Conservation (phyloP, 1,140 invertebrate species). For the Adoxophyes honmai region DNA sequence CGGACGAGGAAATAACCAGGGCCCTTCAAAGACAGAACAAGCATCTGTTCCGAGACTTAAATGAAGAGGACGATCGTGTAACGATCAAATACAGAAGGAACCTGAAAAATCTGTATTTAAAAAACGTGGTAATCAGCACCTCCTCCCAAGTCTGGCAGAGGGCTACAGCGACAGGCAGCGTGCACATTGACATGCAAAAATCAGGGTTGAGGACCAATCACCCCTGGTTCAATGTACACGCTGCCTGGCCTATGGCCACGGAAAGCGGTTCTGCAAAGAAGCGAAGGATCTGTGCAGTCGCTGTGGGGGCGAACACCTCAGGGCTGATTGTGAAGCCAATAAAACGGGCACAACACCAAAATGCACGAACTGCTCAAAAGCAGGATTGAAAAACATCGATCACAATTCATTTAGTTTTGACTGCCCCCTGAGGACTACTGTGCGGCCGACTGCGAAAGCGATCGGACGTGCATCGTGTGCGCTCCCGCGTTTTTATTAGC, state of each 20-base stretch:
- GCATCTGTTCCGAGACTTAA: not conserved
- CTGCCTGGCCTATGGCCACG: not conserved
- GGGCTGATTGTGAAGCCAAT: not conserved
- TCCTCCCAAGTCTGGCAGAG: no score
- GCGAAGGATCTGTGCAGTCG: not conserved
- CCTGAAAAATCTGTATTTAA: not conserved
- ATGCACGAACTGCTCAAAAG: not conserved
- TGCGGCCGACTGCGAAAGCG: no score
- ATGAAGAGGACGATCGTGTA: not conserved
- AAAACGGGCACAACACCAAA: not conserved
- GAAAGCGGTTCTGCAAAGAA: not conserved
- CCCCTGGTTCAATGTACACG: not conserved
- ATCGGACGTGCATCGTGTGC: no score
- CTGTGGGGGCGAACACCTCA: not conserved
- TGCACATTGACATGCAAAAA: no score
- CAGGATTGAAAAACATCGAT: no score
- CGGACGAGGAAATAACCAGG: not conserved
- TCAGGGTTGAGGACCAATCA: not conserved
- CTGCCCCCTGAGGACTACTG: no score
- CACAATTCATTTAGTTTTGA: not conserved
- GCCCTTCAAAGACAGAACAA: not conserved
- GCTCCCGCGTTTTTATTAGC: no score
- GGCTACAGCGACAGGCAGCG: no score
- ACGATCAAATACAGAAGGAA: not conserved
- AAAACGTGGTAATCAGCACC: no score